These are phyloP conservation scores for Lutraria rhynchaena DNA, from an alignment of 1,140 invertebrate species.

Conservation along the genomic window DNA sequence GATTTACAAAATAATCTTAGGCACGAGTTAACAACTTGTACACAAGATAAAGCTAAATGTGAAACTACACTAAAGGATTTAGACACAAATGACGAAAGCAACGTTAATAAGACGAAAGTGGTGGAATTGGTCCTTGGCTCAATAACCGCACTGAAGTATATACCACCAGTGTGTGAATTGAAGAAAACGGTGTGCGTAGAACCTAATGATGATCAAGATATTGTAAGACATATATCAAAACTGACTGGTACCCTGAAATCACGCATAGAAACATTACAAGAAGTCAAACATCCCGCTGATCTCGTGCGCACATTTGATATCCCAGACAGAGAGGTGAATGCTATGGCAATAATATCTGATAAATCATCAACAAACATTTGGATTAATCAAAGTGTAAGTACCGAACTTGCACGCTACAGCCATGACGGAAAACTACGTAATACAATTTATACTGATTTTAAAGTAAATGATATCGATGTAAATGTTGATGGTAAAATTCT, in stretches of 20 bases:
- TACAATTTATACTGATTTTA: constrained; percentile 10
- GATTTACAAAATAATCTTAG: neutral
- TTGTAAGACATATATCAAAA: neutral
- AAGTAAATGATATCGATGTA: constrained; percentile 28
- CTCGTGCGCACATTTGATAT: neutral
- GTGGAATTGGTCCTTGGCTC: constrained; percentile 24
- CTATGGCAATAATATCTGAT: neutral
- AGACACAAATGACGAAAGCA: neutral
- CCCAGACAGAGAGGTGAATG: constrained; percentile 4
- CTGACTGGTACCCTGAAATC: neutral
- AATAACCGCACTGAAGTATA: constrained; percentile 3
- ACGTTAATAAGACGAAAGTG: constrained; percentile 41
- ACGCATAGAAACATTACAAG: neutral
- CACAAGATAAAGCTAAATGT: constrained; percentile 12
- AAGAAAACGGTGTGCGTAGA: constrained; percentile 2
- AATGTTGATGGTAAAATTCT: constrained; percentile 1
- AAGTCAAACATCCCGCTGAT: neutral
- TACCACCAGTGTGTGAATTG: neutral
- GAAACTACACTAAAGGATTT: neutral
- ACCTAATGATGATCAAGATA: neutral
- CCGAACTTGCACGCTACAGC: neutral
- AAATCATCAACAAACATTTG: neutral
- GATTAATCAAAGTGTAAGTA: neutral
- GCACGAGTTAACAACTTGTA: neutral
- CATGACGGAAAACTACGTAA: neutral